A percentile compares a stretch with the other conserved stretches of the same genome.
These are phyloP conservation scores for Syrphus vitripennis DNA, from an alignment of 2,888 invertebrate genomes.

Conservation along the genomic window DNA sequence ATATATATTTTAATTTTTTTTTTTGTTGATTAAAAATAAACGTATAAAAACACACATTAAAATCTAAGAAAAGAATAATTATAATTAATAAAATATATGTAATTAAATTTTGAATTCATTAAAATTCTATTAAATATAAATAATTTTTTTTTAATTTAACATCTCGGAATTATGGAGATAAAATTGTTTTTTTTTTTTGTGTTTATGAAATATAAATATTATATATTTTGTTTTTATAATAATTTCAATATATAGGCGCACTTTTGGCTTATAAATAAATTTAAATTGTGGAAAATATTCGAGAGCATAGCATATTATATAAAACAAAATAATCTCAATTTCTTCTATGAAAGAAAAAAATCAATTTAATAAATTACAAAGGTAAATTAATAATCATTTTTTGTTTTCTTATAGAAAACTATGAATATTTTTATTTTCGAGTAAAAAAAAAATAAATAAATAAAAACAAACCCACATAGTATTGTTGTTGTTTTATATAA, in stretches of 20 bases:
- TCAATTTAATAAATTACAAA: background rate
- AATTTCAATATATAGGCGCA: slow-evolving; percentile 20
- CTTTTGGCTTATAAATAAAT: slow-evolving; percentile 18
- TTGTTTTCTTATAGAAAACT: background rate
- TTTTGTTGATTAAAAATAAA: slow-evolving; percentile 53
- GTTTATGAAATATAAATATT: slow-evolving; percentile 49
- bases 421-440: background rate
- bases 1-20: slow-evolving; percentile 5
- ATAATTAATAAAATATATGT: background rate
- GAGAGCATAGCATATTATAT: background rate
- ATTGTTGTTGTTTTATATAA: background rate
- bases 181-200: background rate
- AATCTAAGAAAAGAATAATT: slow-evolving; percentile 31
- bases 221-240: slow-evolving; percentile 11
- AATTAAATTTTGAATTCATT: slow-evolving; percentile 16
- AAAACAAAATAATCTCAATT: slow-evolving; percentile 26
- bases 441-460: background rate
- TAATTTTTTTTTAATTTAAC: background rate
- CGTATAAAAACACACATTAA: slow-evolving; percentile 63
- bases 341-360: background rate
- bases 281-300: background rate
- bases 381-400: background rate
- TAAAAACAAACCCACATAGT: background rate
- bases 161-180: slow-evolving; percentile 22
- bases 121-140: slow-evolving; percentile 1